Conservation (phyloP, 2,888 invertebrate species). For the Exocentrus adspersus region DNA sequence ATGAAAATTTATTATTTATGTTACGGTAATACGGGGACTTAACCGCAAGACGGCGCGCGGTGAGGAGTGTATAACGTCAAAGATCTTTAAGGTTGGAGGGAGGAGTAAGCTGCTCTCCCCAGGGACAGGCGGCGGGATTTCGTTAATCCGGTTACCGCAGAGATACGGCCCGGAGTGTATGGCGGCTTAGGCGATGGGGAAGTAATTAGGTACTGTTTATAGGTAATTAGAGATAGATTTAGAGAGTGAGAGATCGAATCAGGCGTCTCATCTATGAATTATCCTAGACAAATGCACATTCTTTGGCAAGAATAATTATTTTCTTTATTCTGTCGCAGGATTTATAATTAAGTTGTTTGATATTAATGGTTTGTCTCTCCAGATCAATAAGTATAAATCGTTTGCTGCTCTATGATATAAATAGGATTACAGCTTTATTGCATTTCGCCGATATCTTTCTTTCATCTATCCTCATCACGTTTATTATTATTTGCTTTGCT, state of each 20-base stretch:
- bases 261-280: background rate
- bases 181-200: constrained; percentile 10
- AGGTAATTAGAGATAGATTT: constrained; percentile 15
- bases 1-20: constrained; percentile 50
- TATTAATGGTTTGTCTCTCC: no score
- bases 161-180: constrained; percentile 11
- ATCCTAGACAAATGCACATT: no score
- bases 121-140: constrained; percentile 10
- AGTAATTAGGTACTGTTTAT: constrained; percentile 18
- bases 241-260: no score
- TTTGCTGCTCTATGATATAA: no score
- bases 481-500: background rate
- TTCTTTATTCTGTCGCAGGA: no score
- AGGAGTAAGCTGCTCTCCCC: constrained; percentile 10
- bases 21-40: constrained; percentile 46
- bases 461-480: background rate
- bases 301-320: no score
- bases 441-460: no score
- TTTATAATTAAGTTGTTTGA: no score
- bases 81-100: constrained; percentile 13
- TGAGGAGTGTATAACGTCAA: constrained; percentile 23
- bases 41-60: constrained; percentile 47
- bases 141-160: constrained; percentile 21
- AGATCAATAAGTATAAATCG: no score
- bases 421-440: no score